Evolutionary conservation across 2,888 invertebrate species (phyloP), one percentile per base, ranked within the genome.

Genomic region (Odontocolon sp.): DNA sequence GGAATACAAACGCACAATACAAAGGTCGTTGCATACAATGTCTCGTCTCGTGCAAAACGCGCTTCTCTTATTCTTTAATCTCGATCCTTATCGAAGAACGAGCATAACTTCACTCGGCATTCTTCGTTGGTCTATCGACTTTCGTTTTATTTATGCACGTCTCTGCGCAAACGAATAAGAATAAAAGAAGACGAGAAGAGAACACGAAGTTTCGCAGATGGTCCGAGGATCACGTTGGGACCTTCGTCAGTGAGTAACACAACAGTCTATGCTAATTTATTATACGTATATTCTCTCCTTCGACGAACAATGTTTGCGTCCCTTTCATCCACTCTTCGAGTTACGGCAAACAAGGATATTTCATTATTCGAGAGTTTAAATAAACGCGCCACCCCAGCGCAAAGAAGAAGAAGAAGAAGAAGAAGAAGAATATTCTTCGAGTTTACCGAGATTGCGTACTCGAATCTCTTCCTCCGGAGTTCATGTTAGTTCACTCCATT

Each of bases 11-110:
- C 11, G 56, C 36, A 59, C 59, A 42, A n/a, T 23, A 70, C 14
- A 14, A 61, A 42, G 11, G 31, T 68, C n/a, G n/a, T n/a, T n/a
- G n/a, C n/a, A 36, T 11, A 31, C 33, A 23, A 18, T 23, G 63
- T 64, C 42, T 33, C 18, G 23, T 40, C 9, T 52, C 23, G 42
- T 59, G 47, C 54, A 57, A 9, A 21, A 23, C 66, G 40, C 45
- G 8, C 47, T 40, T 33, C 42, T 36, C 56, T 67, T 64, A 61
- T 78, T 66, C 45, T 42, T 74, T 18, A 56, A 42, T 74, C 63
- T 42, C 61, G 67, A 59, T 67, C 21, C 40, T 54, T 63, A 70
- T 70, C 70, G 31, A 54, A 79, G 40, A 5, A 16, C 40, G 21
- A 66, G 40, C 66, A 47, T 66, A 72, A 66, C 42, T 66, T 66